Evolutionary conservation across 2,797 vertebrate species (phyloP).

Genomic region (Coreius guichenoti): DNA sequence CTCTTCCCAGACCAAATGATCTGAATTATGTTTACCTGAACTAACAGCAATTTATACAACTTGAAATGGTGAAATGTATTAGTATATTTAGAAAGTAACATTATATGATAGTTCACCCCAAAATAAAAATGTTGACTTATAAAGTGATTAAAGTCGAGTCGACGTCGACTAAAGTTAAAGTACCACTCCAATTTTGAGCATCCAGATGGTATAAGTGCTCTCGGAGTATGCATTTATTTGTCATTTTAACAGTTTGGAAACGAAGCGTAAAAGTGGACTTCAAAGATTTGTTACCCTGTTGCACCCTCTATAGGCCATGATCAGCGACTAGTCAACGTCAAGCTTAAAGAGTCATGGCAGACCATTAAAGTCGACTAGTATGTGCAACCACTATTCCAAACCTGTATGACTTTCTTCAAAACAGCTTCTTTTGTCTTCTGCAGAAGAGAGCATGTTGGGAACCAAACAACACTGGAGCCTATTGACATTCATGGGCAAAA

Average conservation of each 20-base stretch:
- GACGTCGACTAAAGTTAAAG: no score
- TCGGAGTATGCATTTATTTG: no score
- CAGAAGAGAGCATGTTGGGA: background rate
- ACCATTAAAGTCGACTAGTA: background rate
- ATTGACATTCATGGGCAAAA: no score
- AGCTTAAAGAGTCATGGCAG: background rate
- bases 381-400: background rate
- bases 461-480: background rate
- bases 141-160: no score
- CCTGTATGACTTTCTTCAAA: background rate
- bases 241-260: background rate
- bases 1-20: background rate
- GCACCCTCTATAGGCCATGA: background rate
- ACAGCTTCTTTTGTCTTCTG: background rate
- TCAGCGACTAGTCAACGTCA: background rate
- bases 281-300: background rate
- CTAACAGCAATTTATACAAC: background rate
- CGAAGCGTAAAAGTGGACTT: background rate
- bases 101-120: background rate
- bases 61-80: background rate
- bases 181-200: no score
- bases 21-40: background rate
- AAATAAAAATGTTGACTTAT: background rate
- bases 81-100: background rate
- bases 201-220: no score